phyloP scores from a whole-genome alignment of 2,113 vertebrate genomes.

The Ctenodactylus gundi region DNA sequence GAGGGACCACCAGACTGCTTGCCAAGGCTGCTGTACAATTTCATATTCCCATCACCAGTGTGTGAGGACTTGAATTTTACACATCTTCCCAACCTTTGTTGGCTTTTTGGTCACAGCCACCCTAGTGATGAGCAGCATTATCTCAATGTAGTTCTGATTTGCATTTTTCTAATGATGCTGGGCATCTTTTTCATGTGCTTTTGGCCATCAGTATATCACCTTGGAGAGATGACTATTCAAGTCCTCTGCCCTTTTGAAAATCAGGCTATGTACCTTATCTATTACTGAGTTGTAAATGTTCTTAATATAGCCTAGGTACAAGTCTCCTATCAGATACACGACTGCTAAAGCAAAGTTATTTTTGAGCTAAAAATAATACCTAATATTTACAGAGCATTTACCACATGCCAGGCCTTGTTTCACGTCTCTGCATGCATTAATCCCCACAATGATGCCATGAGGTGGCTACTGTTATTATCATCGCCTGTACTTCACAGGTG shows the following conservation, averaged over 20 bases:
- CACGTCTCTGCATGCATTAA: background rate
- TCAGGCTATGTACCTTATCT: background rate
- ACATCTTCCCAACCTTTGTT: background rate
- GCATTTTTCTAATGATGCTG: background rate
- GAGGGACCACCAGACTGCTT: background rate
- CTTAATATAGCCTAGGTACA: background rate
- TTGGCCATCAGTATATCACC: background rate
- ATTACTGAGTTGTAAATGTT: background rate
- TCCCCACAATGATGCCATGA: background rate
- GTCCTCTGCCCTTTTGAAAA: background rate
- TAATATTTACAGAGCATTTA: background rate
- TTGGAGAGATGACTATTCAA: background rate
- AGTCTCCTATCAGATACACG: background rate
- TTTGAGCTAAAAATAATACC: background rate
- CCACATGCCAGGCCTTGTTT: background rate
- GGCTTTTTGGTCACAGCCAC: background rate
- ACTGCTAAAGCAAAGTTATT: background rate
- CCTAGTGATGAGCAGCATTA: background rate
- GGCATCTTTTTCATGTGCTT: background rate
- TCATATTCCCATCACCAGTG: too few relatives aligned
- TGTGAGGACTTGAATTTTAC: background rate
- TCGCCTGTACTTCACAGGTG: background rate
- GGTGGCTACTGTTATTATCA: background rate
- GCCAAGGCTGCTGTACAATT: background rate
- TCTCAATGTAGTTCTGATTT: background rate